Evolutionary conservation across 2,797 vertebrate genomes (phyloP).

Genomic region (Antrozous pallidus): DNA sequence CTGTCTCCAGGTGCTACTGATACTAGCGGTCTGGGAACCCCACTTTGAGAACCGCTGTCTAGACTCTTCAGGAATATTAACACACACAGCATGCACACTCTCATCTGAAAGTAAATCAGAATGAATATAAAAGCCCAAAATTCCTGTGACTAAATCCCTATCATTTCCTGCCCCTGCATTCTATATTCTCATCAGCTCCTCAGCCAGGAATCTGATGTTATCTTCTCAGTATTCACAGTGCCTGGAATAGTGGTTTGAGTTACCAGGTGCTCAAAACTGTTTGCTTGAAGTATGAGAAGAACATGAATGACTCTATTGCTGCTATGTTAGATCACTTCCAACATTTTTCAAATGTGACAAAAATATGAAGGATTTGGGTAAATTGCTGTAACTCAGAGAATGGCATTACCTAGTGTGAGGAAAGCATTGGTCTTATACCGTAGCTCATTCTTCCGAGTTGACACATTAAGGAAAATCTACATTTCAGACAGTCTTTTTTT

Average conservation of each 20-base stretch:
- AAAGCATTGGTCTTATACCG: not conserved
- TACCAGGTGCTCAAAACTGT: not conserved
- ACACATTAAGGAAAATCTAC: not conserved
- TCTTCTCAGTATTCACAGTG: not conserved
- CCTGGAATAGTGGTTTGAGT: not conserved
- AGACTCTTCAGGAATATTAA: fast-evolving
- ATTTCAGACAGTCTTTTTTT: no score
- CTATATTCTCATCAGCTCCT: not conserved
- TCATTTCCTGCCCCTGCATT: no score
- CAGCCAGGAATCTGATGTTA: not conserved
- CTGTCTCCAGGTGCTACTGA: not conserved
- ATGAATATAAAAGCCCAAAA: not conserved
- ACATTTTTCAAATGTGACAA: slow-evolving; percentile 9
- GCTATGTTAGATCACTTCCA: not conserved
- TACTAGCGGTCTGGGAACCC: fast-evolving
- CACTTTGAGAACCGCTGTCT: not conserved
- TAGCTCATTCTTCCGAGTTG: not conserved
- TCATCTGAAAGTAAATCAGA: not conserved
- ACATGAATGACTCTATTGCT: not conserved
- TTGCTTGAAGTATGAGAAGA: not conserved
- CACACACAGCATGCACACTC: fast-evolving
- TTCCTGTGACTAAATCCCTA: fast-evolving
- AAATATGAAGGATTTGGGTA: no score
- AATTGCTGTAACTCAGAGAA: not conserved
- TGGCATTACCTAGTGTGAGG: not conserved